phyloP scores from a whole-genome alignment of 2,113 vertebrate species.

The Malurus elegans region DNA sequence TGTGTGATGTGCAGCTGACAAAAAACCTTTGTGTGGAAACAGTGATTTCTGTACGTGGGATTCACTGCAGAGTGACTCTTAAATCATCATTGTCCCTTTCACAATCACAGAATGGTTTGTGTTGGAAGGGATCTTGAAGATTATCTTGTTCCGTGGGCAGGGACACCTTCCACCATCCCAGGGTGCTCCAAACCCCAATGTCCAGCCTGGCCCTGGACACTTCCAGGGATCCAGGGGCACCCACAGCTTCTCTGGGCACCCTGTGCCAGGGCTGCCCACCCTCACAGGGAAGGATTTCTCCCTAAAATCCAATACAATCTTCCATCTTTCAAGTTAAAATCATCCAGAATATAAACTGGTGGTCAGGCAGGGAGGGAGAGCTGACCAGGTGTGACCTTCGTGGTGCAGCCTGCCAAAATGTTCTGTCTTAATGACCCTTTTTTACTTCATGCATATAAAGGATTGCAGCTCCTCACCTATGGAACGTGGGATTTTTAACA shows the following conservation, averaged over 20 bases:
- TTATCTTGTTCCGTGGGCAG: neutral
- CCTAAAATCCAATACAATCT: too few relatives aligned
- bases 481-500: neutral
- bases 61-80: neutral
- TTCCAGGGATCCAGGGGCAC: neutral
- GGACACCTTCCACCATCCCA: accelerated
- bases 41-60: accelerated
- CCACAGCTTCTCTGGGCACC: neutral
- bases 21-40: neutral
- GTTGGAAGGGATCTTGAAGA: neutral
- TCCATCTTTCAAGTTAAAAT: neutral
- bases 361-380: neutral
- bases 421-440: neutral
- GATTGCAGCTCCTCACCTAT: neutral
- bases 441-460: neutral
- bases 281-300: neutral
- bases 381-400: neutral
- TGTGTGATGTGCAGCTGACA: neutral
- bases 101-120: neutral
- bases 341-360: neutral
- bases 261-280: neutral
- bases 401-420: neutral
- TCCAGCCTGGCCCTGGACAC: neutral
- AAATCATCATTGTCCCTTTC: neutral
- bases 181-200: accelerated